phyloP scores from a whole-genome alignment of 2,888 invertebrate genomes.

The Diloba caeruleocephala region DNA sequence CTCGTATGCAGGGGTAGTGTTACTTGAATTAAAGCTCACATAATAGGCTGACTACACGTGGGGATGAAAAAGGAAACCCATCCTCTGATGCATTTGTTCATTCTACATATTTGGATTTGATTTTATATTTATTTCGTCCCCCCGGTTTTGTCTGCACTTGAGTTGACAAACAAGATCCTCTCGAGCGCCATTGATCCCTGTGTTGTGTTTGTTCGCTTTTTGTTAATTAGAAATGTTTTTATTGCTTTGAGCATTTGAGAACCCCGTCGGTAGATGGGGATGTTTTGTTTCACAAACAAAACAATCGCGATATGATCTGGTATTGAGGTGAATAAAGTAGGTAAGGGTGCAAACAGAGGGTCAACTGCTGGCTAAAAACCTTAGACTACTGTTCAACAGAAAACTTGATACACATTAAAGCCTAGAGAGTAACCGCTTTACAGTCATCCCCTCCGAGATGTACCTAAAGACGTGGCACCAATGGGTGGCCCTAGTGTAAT shows the following conservation, averaged over 20 bases:
- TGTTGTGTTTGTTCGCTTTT: slow-evolving; percentile 28
- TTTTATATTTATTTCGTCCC: slow-evolving; percentile 1
- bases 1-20: no score
- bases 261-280: not conserved
- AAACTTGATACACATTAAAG: no score
- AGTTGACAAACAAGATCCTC: slow-evolving; percentile 30
- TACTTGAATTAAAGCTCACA: no score
- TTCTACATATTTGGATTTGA: slow-evolving; percentile 3
- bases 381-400: no score
- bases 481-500: no score
- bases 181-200: slow-evolving; percentile 39
- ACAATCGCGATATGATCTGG: not conserved
- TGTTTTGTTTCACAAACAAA: not conserved
- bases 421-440: no score
- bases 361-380: no score
- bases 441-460: no score
- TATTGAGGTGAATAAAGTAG: no score
- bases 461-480: no score
- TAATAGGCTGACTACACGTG: no score
- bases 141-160: slow-evolving; percentile 20
- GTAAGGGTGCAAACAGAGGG: no score
- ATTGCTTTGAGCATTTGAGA: slow-evolving; percentile 2
- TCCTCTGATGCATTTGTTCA: not conserved
- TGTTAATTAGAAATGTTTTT: slow-evolving; percentile 26
- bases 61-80: not conserved